Percentiles rank a stretch among this genome's conserved stretches.
Conservation (phyloP, 2,797 vertebrate species). For the Sarcophilus harrisii region DNA sequence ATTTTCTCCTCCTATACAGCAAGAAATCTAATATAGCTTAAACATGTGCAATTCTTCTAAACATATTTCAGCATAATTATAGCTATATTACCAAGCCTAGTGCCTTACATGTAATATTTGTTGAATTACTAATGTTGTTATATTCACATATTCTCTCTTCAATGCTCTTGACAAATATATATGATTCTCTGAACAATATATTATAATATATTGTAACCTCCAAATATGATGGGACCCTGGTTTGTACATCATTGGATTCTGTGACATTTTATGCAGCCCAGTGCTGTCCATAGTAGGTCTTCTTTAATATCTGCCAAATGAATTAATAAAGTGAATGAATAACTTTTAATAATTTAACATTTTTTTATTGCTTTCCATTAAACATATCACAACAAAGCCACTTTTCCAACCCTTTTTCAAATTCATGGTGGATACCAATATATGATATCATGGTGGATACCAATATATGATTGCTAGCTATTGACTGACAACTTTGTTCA, state of each 20-base stretch:
- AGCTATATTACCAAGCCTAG: not conserved
- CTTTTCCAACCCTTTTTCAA: not conserved
- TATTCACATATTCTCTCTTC: not conserved
- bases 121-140: not conserved
- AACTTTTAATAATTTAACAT: not conserved
- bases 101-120: not conserved
- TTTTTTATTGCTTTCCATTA: not conserved
- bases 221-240: not conserved
- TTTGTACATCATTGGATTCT: not conserved
- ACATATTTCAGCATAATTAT: not conserved
- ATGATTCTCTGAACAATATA: not conserved
- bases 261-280: not conserved
- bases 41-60: no score
- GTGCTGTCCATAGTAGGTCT: not conserved
- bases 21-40: no score
- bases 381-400: not conserved
- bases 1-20: no score
- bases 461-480: not conserved
- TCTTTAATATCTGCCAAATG: conserved; percentile 11
- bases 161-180: not conserved
- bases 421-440: not conserved
- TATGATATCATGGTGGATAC: no score
- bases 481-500: not conserved
- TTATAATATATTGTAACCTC: not conserved
- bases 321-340: not conserved